These are phyloP conservation scores for Cottus gobio DNA, from an alignment of 2,113 vertebrate species.

Conservation along the genomic window DNA sequence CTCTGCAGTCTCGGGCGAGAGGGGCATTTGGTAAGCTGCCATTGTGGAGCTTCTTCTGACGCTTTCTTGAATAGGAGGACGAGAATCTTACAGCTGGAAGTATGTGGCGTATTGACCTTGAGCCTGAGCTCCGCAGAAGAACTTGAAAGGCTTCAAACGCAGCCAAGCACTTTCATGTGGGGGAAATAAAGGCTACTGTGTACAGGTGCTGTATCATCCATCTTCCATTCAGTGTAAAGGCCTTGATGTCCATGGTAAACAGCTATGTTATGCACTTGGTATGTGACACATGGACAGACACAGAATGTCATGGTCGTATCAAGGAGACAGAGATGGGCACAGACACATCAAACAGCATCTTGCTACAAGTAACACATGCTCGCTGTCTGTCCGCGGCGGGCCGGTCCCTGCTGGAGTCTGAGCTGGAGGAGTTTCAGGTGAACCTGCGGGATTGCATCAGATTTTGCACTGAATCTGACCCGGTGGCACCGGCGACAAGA, in stretches of 20 bases:
- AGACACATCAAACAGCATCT: not conserved
- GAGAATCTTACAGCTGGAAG: not conserved
- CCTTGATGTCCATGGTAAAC: constrained; percentile 15
- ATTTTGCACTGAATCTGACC: not conserved
- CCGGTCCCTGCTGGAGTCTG: not conserved
- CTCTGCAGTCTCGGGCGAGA: not conserved
- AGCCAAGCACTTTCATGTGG: not conserved
- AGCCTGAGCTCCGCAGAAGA: not conserved
- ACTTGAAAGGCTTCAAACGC: not conserved
- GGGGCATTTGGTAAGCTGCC: not conserved
- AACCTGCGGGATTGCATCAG: not conserved
- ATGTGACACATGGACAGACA: not conserved
- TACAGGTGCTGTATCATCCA: not conserved
- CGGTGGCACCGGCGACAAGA: not conserved
- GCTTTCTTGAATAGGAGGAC: not conserved
- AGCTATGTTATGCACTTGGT: not conserved
- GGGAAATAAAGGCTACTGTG: not conserved
- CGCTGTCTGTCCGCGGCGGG: not conserved
- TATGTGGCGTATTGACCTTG: not conserved
- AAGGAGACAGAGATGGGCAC: not conserved
- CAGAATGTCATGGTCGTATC: not conserved
- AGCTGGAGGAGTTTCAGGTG: not conserved
- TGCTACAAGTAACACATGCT: not conserved
- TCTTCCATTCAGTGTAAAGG: not conserved
- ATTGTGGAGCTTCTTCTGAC: not conserved